Base-by-base conservation (phyloP, 37 sponge, comb jelly and placozoan species). In the Cladorhizidae sp. region DNA sequence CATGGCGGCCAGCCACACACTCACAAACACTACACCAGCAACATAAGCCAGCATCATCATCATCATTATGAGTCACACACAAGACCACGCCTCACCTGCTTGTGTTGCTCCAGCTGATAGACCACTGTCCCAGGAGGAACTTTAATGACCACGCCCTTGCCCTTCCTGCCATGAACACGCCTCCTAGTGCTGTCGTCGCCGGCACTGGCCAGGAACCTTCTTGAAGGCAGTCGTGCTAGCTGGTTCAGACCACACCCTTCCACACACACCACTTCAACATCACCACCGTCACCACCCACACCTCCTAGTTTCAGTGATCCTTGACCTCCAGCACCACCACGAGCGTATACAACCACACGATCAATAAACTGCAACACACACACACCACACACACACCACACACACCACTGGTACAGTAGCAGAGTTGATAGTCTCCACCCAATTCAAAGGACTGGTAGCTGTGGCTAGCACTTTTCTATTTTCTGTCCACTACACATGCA, bases 301-400 rank as follows among this genome's bases (percentile, higher is more conserved):
- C 84, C 83, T 2, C 87, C 88, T 23, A 71, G 23, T 20, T 73
- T 52, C 21, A n/a, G 40, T 38, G 70, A 64, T 33, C 93, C 84
- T 36, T 90, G 90, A 68, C 90, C 90, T 15, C 90, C 90, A 40
- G 67, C 70, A n/a, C 90, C 90, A 18, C 85, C 90, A 45, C 75
- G 58, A 26, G 71, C 85, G 39, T 85, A 90, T 3, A 90, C 64
- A 23, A 80, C 38, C 35, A 90, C 75, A 33, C 36, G 25, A 33
- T 90, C 90, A 23, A 74, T 50, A 0, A 85, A 55, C 21, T 38
- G n/a, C n/a, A n/a, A n/a, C n/a, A n/a, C n/a, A n/a, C n/a, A n/a
- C n/a, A n/a, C n/a, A n/a, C n/a, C n/a, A n/a, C n/a, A n/a, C n/a
- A n/a, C n/a, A n/a, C n/a, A n/a, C n/a, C n/a, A n/a, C n/a, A n/a